phyloP scores from a whole-genome alignment of 2,888 invertebrate species.

The Conomelus anceps region DNA sequence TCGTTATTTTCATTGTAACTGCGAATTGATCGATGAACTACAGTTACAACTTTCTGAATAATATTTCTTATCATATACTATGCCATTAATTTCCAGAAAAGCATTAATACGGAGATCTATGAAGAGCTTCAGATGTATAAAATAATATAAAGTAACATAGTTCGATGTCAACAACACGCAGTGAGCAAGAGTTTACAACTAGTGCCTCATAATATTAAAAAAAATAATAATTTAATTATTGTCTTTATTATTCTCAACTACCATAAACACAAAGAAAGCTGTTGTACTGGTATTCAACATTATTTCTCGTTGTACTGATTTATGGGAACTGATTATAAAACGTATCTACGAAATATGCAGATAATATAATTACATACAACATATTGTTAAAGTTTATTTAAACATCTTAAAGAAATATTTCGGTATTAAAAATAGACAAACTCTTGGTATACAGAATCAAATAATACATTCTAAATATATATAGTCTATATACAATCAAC shows the following conservation, averaged over 20 bases:
- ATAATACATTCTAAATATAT: not conserved
- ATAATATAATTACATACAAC: not conserved
- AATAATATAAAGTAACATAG: not conserved
- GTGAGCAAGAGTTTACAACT: not conserved
- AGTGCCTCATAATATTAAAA: not conserved
- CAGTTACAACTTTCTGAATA: no score
- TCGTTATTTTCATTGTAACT: no score
- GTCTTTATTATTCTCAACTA: not conserved
- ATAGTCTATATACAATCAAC: not conserved
- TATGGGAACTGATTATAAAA: no score
- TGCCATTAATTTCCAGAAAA: not conserved
- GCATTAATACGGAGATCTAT: not conserved
- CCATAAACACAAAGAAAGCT: not conserved
- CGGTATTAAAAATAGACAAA: not conserved
- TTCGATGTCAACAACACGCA: not conserved
- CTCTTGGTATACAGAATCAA: not conserved
- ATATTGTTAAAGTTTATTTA: not conserved
- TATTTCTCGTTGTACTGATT: not conserved
- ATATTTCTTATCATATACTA: not conserved
- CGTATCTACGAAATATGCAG: not conserved
- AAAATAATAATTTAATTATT: not conserved
- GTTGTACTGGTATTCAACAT: not conserved
- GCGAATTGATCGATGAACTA: no score
- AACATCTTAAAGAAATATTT: not conserved
- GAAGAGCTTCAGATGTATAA: not conserved